A percentile compares a stretch with the other conserved stretches of the same genome.
Conservation (phyloP, 2,888 invertebrate genomes). For the Raillietiella orientalis region DNA sequence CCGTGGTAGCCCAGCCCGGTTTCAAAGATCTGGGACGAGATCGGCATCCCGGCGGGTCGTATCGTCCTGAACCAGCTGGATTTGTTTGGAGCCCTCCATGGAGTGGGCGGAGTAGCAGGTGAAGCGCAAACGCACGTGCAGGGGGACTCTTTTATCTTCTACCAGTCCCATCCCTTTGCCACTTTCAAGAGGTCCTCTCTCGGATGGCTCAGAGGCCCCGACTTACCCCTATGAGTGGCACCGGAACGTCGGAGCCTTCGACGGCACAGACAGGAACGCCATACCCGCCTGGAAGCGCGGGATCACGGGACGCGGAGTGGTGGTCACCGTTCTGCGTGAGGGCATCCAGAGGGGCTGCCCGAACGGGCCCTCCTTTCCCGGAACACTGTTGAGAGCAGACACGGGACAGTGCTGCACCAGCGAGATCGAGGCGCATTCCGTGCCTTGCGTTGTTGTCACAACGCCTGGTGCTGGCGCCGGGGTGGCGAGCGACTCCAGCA, state of each 20-base stretch:
- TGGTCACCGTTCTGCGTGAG: constrained; percentile 87
- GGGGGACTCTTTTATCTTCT: constrained; percentile 28
- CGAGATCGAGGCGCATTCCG: constrained; percentile 87
- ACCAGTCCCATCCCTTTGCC: constrained; percentile 10
- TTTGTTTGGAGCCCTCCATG: no score
- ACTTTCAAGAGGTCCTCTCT: constrained; percentile 12
- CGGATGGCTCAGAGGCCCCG: constrained; percentile 50
- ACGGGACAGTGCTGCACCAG: constrained; percentile 96
- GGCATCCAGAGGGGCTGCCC: constrained; percentile 92
- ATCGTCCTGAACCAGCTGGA: no score
- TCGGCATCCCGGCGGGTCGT: no score
- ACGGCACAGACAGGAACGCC: constrained; percentile 88
- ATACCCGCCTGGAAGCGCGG: constrained; percentile 81
- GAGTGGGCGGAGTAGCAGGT: constrained; percentile 86
- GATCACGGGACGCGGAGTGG: constrained; percentile 81
- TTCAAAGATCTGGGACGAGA: no score
- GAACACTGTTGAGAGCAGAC: constrained; percentile 95
- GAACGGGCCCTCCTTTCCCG: constrained; percentile 21
- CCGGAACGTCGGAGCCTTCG: constrained; percentile 75
- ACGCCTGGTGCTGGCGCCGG: constrained; percentile 91
- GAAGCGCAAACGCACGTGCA: constrained; percentile 53
- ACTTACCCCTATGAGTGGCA: constrained; percentile 93
- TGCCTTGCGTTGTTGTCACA: no score
- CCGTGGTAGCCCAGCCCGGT: no score
- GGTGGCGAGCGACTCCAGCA: constrained; percentile 82